phyloP scores from a whole-genome alignment of 2,797 vertebrate species.

The Malacoraja senta region DNA sequence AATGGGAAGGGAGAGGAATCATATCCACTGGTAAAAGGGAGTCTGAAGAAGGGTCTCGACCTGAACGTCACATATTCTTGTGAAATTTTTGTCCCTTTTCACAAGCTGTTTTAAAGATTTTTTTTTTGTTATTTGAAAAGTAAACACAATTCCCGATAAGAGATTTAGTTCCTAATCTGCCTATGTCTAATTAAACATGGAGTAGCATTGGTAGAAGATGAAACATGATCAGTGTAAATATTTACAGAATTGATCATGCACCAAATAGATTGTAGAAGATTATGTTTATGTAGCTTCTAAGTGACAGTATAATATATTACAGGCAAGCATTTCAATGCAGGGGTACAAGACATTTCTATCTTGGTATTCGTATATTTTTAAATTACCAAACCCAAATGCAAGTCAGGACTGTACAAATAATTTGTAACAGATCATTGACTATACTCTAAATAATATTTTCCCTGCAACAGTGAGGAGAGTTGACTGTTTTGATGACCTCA shows the following conservation, averaged over 20 bases:
- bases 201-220: background rate
- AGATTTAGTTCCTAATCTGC: background rate
- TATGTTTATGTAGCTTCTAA: background rate
- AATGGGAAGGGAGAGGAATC: too few species aligned
- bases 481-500: background rate
- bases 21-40: too few species aligned
- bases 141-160: background rate
- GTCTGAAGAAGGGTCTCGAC: too few species aligned
- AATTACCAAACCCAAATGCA: background rate
- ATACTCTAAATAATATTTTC: constrained; percentile 1
- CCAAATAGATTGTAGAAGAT: background rate
- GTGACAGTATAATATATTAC: background rate
- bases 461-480: background rate
- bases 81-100: too few species aligned
- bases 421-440: background rate
- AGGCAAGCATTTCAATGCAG: background rate
- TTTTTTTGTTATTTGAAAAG: constrained; percentile 1
- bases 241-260: background rate
- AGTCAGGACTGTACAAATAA: background rate
- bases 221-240: background rate
- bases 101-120: background rate
- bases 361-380: background rate
- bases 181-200: background rate
- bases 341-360: background rate
- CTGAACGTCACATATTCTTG: too few species aligned